phyloP scores from a whole-genome alignment of 1,140 invertebrate species.

The Arctopsyche grandis region DNA sequence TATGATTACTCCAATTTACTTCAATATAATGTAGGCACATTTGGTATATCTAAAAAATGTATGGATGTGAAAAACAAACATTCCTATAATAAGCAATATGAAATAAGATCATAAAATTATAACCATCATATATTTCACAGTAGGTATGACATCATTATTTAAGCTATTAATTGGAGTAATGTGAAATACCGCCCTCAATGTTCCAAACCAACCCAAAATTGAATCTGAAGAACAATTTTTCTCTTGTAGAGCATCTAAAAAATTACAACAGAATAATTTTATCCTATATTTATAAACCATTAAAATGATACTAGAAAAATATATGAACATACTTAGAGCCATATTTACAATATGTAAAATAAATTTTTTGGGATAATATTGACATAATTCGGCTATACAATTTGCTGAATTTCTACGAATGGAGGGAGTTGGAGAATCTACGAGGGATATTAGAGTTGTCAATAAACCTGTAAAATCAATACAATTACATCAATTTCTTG shows the following conservation, averaged over 20 bases:
- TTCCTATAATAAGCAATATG: background rate
- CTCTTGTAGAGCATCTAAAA: slow-evolving; percentile 34
- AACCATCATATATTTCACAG: slow-evolving; percentile 50
- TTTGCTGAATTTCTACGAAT: slow-evolving; percentile 60
- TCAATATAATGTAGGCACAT: slow-evolving; percentile 78
- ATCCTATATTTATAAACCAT: background rate
- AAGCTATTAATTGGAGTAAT: slow-evolving; percentile 42
- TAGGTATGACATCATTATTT: slow-evolving; percentile 36
- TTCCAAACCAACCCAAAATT: slow-evolving; percentile 52
- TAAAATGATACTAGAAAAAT: background rate
- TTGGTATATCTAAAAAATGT: slow-evolving; percentile 77
- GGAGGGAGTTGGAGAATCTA: slow-evolving; percentile 59
- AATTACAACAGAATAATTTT: background rate
- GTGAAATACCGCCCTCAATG: slow-evolving; percentile 41
- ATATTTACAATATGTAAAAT: slow-evolving; percentile 57
- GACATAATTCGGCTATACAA: slow-evolving; percentile 60
- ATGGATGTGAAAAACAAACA: slow-evolving; percentile 41
- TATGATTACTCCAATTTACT: slow-evolving; percentile 77
- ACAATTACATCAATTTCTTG: background rate
- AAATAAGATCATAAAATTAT: background rate
- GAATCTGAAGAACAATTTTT: slow-evolving; percentile 37
- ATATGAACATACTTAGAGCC: slow-evolving; percentile 48
- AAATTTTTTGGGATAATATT: slow-evolving; percentile 58
- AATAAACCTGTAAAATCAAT: slow-evolving; percentile 58
- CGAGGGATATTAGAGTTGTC: slow-evolving; percentile 58